Evolutionary conservation across 64 coral and sea anemone species (phyloP).

Genomic region (Actinia tenebrosa): DNA sequence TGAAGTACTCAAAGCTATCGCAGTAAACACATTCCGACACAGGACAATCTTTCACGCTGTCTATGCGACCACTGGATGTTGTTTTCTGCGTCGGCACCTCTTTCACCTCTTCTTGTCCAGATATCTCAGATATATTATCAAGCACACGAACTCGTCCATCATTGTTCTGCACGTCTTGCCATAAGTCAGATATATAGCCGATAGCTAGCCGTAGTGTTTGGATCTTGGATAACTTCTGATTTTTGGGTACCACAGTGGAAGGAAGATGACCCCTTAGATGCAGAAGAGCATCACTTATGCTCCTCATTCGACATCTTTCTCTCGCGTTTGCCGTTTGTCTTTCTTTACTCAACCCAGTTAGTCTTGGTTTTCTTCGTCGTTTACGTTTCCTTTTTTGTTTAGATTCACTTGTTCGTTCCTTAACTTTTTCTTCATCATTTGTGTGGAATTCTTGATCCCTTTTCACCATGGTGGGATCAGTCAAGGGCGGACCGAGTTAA

Average conservation of each 20-base stretch:
- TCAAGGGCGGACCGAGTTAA: not conserved
- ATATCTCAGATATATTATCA: not conserved
- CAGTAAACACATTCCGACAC: not conserved
- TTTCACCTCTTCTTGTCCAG: not conserved
- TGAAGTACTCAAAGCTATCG: not conserved
- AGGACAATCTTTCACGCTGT: not conserved
- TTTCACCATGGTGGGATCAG: not conserved
- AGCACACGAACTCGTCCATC: not conserved
- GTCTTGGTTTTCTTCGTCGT: slow-evolving; percentile 73
- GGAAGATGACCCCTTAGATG: slow-evolving; percentile 79
- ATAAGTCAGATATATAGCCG: slow-evolving; percentile 72
- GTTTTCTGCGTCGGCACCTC: not conserved
- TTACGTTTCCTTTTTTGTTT: slow-evolving; percentile 42
- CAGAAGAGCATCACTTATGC: slow-evolving; percentile 72
- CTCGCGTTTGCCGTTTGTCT: slow-evolving; percentile 86
- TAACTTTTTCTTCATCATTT: not conserved
- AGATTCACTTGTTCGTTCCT: not conserved
- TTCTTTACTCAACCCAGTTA: slow-evolving; percentile 91
- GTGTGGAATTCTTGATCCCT: not conserved
- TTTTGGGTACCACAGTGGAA: slow-evolving; percentile 58
- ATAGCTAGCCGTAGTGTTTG: slow-evolving; percentile 89
- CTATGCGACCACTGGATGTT: not conserved
- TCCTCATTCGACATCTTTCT: slow-evolving; percentile 77
- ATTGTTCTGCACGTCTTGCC: slow-evolving; percentile 36
- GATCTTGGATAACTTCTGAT: slow-evolving; percentile 96